Conservation (phyloP, 2,888 invertebrate species). For the Miltochrista miniata region DNA sequence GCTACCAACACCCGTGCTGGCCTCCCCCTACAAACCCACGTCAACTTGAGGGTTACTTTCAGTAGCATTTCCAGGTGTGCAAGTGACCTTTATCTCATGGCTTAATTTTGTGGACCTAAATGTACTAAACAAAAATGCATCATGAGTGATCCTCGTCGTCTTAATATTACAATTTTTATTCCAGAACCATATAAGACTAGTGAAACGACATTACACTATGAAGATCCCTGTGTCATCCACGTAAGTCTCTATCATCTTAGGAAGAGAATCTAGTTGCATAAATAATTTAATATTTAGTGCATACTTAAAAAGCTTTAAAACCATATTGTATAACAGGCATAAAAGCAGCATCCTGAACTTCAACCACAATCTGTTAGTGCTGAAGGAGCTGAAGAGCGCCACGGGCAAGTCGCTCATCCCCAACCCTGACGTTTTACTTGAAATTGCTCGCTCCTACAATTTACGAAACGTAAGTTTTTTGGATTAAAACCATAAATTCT, state of each 20-base stretch:
- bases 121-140: no score
- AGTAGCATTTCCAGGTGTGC: no score
- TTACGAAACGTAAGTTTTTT: constrained; percentile 62
- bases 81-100: no score
- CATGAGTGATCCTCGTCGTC: no score
- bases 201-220: constrained; percentile 51
- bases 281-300: no score
- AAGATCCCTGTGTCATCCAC: constrained; percentile 44
- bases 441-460: constrained; percentile 65
- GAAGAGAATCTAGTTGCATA: no score
- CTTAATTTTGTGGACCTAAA: no score
- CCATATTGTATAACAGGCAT: constrained; percentile 38
- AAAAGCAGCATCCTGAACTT: constrained; percentile 69
- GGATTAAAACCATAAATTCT: no score
- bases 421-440: constrained; percentile 56
- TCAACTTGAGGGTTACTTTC: no score
- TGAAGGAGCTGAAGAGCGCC: constrained; percentile 53
- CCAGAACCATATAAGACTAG: constrained; percentile 51
- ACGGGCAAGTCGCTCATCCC: constrained; percentile 48
- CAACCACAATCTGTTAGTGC: constrained; percentile 57
- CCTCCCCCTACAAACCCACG: no score
- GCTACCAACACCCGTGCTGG: no score
- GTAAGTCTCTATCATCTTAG: constrained; percentile 40
- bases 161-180: not conserved
- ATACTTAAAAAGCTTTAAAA: not conserved